Evolutionary conservation across 1,140 invertebrate species (phyloP).

Genomic region (Heliconius melpomene): DNA sequence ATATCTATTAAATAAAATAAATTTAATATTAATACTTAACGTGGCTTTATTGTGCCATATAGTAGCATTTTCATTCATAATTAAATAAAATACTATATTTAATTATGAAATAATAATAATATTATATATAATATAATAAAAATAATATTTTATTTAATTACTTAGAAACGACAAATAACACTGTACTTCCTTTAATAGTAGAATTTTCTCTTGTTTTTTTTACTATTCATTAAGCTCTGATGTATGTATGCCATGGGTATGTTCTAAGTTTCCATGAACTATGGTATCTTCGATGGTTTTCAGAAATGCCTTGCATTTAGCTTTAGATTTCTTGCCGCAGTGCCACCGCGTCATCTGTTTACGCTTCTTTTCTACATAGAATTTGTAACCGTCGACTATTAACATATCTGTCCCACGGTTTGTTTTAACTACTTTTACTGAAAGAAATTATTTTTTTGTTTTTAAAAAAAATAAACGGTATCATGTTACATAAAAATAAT

Average conservation of each 20-base stretch:
- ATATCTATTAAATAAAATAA: no score
- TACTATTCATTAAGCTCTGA: background rate
- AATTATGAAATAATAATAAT: no score
- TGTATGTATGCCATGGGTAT: slow-evolving; percentile 16
- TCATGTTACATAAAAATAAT: background rate
- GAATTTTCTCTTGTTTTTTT: background rate
- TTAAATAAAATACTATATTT: background rate
- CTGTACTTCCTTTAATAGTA: no score
- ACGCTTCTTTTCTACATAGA: slow-evolving; percentile 39
- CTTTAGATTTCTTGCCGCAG: slow-evolving; percentile 43
- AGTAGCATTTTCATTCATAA: background rate
- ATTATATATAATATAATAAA: no score
- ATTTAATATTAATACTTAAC: no score
- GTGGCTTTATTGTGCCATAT: background rate
- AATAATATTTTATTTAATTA: no score
- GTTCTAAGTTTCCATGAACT: slow-evolving; percentile 16
- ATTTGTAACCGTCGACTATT: slow-evolving; percentile 45
- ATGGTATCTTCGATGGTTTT: slow-evolving; percentile 39
- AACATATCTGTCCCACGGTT: slow-evolving; percentile 48
- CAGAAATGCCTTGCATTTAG: slow-evolving; percentile 49
- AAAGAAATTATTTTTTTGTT: background rate
- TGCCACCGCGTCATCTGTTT: slow-evolving; percentile 47
- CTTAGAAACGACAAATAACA: background rate
- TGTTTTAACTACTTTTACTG: slow-evolving; percentile 42
- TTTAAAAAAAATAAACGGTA: background rate